These are phyloP conservation scores for Corynorhinus townsendii DNA, from an alignment of 2,113 vertebrate genomes.

Conservation along the genomic window DNA sequence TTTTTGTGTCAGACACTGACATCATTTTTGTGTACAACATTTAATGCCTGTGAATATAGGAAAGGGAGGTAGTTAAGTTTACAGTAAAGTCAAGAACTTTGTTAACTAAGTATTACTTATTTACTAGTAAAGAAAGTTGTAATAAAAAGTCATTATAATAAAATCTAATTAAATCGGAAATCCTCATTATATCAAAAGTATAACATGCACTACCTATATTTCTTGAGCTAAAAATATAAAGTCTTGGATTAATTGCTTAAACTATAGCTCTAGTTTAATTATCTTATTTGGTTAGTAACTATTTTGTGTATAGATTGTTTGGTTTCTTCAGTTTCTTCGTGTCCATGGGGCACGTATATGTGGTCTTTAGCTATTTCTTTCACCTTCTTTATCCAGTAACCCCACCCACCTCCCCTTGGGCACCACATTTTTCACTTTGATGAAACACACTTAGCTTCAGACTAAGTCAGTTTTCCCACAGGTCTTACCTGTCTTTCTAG, in stretches of 20 bases:
- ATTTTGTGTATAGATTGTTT: not conserved
- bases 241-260: conserved; percentile 7
- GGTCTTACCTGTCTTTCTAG: not conserved
- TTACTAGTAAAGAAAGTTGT: not conserved
- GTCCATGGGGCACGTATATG: too few species aligned
- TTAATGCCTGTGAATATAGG: not conserved
- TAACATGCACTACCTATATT: not conserved
- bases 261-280: not conserved
- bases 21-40: not conserved
- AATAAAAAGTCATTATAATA: not conserved
- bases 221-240: not conserved
- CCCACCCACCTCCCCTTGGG: too few species aligned
- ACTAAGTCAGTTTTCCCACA: not conserved
- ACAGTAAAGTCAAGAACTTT: not conserved
- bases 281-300: conserved; percentile 28
- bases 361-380: too few species aligned
- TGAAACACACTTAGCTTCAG: not conserved
- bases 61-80: not conserved
- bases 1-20: not conserved
- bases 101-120: not conserved
- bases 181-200: not conserved
- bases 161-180: conserved; percentile 34
- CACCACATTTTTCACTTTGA: not conserved
- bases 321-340: not conserved
- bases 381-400: too few species aligned